These are phyloP conservation scores for Carassius auratus DNA, from an alignment of 2,113 vertebrate genomes.

Conservation along the genomic window DNA sequence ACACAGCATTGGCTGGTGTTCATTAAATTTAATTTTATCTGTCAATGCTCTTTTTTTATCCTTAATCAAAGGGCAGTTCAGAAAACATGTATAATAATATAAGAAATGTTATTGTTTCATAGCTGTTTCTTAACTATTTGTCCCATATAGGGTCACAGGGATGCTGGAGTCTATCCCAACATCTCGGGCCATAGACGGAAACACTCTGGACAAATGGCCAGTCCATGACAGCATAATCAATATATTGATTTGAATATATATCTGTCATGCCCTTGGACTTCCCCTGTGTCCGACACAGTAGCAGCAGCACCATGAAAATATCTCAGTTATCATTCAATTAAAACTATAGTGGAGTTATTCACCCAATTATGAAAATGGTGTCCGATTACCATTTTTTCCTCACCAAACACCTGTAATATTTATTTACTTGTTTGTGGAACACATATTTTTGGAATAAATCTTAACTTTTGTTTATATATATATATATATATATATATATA, in stretches of 20 bases:
- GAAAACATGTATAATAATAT: neutral
- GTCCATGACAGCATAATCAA: neutral
- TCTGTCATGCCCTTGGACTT: too few species aligned
- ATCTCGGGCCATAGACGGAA: neutral
- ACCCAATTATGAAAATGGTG: neutral
- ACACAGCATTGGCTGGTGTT: neutral
- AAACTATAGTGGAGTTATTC: neutral
- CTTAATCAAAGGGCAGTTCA: neutral
- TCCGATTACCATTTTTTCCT: too few species aligned
- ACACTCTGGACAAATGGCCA: neutral
- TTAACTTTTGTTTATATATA: too few species aligned
- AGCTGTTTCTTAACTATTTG: neutral
- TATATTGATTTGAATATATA: neutral
- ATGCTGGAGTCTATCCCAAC: neutral
- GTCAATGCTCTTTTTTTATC: neutral
- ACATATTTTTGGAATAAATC: too few species aligned
- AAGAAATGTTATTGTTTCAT: neutral
- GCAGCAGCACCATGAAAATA: too few species aligned
- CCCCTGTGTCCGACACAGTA: too few species aligned
- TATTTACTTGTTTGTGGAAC: too few species aligned
- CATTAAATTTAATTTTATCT: neutral
- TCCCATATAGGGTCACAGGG: neutral
- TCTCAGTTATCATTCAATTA: neutral
- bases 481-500: too few species aligned
- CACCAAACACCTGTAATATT: neutral